Base-by-base conservation (phyloP, 2,888 invertebrate genomes). In the Acanthacorydalis orientalis region DNA sequence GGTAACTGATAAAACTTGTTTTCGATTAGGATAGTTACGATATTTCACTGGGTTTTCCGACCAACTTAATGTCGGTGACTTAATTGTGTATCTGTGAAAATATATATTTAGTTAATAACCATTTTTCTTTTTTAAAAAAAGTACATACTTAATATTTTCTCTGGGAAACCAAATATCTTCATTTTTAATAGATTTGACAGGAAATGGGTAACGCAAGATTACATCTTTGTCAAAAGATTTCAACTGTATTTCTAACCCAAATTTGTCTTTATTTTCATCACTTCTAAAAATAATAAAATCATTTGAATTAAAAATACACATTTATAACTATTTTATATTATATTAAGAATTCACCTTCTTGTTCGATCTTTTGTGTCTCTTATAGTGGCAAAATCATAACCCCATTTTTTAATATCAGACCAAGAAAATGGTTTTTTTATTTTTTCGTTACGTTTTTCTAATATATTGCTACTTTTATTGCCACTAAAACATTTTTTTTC, bases 101-200 rank as follows among this genome's bases (percentile, higher is more conserved):
- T 41, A 42, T 16, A 9, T 31, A 12, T 16, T n/a, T 37, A 15
- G 7, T 32, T 44, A 41, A 42, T n/a, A 7, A 42, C 10, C 7
- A 2, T 16, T 42, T 16, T 42, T 42, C n/a, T n/a, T n/a, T n/a
- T 8, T 42, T 15, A 42, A 42, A 42, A 42, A 6, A 42, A 16
- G n/a, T 15, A 45, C n/a, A 35, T 54, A 63, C 64, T 61, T 59
- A 48, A 64, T 47, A 51, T 53, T 57, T 50, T 56, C 51, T 48
- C 56, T 51, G 16, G 61, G 59, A 45, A 61, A 51, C 23, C 48
- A 44, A 47, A 53, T 56, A 2, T 55, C 51, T 31, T 53, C 53
- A n/a, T 57, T 57, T 43, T 55, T 55, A 38, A 51, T 50, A 31
- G 55, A 50, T 50, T 55, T 55, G 45, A 52, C 51, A 47, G 53